A percentile compares a stretch with the other conserved stretches of the same genome.
Evolutionary conservation across 2,797 vertebrate species (phyloP).

Genomic region (Alcedo quadribrachys): DNA sequence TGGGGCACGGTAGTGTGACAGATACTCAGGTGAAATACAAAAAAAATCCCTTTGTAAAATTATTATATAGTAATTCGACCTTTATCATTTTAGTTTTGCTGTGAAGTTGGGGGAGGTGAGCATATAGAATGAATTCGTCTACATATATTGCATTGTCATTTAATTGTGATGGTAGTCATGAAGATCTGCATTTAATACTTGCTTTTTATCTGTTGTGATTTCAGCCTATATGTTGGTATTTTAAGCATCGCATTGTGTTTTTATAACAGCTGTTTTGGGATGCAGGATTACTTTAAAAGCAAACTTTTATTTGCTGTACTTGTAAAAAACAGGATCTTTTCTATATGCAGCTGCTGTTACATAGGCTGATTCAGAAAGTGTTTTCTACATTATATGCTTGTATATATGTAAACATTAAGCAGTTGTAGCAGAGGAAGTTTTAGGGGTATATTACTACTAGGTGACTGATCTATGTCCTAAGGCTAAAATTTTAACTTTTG

Average conservation of each 20-base stretch:
- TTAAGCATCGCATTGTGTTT: constrained; percentile 5
- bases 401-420: background rate
- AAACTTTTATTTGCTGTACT: background rate
- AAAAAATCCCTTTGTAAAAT: background rate
- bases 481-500: constrained; percentile 60
- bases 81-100: constrained; percentile 42
- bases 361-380: background rate
- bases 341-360: constrained; percentile 2
- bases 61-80: background rate
- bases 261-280: background rate
- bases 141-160: background rate
- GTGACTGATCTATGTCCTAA: background rate
- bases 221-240: background rate
- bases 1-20: background rate
- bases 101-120: constrained; percentile 32
- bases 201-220: background rate
- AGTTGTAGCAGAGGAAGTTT: background rate
- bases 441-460: background rate
- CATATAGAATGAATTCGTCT: background rate
- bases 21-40: background rate
- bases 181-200: constrained; percentile 22
- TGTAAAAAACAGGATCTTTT: constrained; percentile 8
- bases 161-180: background rate
- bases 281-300: constrained; percentile 23
- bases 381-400: background rate